phyloP scores from a whole-genome alignment of 2,888 invertebrate genomes.

The Ellobium chinense region DNA sequence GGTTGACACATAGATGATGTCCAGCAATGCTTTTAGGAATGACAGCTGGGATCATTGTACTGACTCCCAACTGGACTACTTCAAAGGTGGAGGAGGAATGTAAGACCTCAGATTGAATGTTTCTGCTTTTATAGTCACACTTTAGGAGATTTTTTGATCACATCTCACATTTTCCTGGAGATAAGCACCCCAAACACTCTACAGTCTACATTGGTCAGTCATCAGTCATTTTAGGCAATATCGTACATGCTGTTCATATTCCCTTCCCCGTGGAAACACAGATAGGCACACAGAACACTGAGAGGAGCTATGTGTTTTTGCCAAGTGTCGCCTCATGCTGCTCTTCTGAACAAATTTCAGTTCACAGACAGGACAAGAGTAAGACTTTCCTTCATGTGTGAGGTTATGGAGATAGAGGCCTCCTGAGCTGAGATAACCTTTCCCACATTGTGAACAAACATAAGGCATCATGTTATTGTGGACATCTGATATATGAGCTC shows the following conservation, averaged over 20 bases:
- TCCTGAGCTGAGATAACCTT: slow-evolving; percentile 22
- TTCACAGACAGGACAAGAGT: slow-evolving; percentile 33
- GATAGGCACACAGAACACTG: slow-evolving; percentile 23
- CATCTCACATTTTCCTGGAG: too few species aligned
- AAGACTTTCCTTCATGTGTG: slow-evolving; percentile 28
- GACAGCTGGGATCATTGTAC: too few species aligned
- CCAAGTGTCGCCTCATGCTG: slow-evolving; percentile 28
- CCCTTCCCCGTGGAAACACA: slow-evolving; percentile 8
- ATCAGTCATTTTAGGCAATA: slow-evolving; percentile 22
- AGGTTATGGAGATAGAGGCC: slow-evolving; percentile 42
- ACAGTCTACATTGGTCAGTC: too few species aligned
- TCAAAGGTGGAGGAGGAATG: too few species aligned
- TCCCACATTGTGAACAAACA: slow-evolving; percentile 33
- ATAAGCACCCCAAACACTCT: too few species aligned
- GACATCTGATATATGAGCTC: slow-evolving; percentile 9
- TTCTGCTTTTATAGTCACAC: too few species aligned
- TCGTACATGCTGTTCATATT: slow-evolving; percentile 32
- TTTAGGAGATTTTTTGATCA: too few species aligned
- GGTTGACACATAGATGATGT: too few species aligned
- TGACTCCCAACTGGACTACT: too few species aligned
- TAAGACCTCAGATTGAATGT: too few species aligned
- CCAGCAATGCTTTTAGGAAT: too few species aligned
- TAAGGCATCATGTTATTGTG: slow-evolving; percentile 20
- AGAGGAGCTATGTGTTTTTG: background rate
- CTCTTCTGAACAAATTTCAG: slow-evolving; percentile 33